phyloP scores from a whole-genome alignment of 2,888 invertebrate species.

The Tineola bisselliella region DNA sequence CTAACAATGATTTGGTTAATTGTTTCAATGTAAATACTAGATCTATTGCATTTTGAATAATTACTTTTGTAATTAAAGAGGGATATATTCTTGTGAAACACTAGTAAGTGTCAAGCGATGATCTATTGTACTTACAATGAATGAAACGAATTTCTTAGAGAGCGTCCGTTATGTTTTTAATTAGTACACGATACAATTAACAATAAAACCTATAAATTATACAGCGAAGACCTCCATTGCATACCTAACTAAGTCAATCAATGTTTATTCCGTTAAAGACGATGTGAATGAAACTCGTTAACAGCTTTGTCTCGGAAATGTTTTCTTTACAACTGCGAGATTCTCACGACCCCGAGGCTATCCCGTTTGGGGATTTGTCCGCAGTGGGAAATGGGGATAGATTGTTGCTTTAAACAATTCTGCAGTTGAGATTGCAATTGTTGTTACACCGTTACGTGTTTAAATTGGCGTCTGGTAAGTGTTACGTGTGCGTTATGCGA shows the following conservation, averaged over 20 bases:
- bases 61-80: too few species aligned
- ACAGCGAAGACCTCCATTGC: not conserved
- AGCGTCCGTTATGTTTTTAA: too few species aligned
- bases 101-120: too few species aligned
- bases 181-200: not conserved
- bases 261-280: not conserved
- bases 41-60: too few species aligned
- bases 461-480: not conserved
- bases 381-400: slow-evolving; percentile 5
- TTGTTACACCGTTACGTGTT: slow-evolving; percentile 3
- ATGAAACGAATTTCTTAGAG: too few species aligned
- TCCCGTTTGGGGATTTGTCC: slow-evolving; percentile 8
- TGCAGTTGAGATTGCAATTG: not conserved
- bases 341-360: slow-evolving; percentile 11
- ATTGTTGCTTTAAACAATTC: not conserved
- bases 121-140: too few species aligned
- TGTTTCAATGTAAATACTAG: too few species aligned
- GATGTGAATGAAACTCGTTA: slow-evolving; percentile 9
- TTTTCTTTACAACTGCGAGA: not conserved
- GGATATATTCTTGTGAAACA: too few species aligned
- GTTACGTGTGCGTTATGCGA: not conserved
- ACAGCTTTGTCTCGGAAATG: slow-evolving; percentile 3
- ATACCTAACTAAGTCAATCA: slow-evolving; percentile 6
- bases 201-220: slow-evolving; percentile 1
- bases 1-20: not conserved